Evolutionary conservation across 2,113 vertebrate species (phyloP).

Genomic region (Hypomesus transpacificus): DNA sequence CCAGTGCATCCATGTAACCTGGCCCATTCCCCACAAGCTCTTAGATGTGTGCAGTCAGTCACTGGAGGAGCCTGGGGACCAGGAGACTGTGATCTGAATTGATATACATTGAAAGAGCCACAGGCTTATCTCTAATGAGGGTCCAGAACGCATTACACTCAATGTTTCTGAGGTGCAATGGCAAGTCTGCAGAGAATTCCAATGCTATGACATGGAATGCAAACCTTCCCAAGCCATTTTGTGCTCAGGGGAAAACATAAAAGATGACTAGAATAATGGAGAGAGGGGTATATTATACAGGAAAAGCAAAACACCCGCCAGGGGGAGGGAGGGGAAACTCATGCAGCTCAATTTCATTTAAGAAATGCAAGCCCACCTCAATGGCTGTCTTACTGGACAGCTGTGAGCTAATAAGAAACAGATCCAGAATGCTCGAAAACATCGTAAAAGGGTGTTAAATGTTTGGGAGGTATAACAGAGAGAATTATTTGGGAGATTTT

Average conservation of each 20-base stretch:
- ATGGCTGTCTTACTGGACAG: not conserved
- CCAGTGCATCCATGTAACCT: too few species aligned
- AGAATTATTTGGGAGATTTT: too few species aligned
- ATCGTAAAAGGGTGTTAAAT: too few species aligned
- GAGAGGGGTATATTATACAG: too few species aligned
- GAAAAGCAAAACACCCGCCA: not conserved
- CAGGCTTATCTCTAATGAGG: not conserved
- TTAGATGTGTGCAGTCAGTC: not conserved
- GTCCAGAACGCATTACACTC: not conserved
- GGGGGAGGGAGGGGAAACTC: not conserved
- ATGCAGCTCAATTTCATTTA: too few species aligned
- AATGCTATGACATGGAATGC: not conserved
- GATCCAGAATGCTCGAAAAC: not conserved
- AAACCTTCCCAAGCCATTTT: too few species aligned
- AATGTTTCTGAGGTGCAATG: not conserved
- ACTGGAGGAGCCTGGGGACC: not conserved
- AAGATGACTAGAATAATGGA: too few species aligned
- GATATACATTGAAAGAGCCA: not conserved
- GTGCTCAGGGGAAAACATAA: too few species aligned
- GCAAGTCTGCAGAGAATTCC: not conserved
- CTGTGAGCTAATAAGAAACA: constrained; percentile 2
- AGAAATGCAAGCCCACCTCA: not conserved
- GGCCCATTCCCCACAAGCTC: too few species aligned
- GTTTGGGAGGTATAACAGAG: too few species aligned
- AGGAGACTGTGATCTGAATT: not conserved